phyloP scores from a whole-genome alignment of 2,888 invertebrate genomes.

The Pterostichus madidus region DNA sequence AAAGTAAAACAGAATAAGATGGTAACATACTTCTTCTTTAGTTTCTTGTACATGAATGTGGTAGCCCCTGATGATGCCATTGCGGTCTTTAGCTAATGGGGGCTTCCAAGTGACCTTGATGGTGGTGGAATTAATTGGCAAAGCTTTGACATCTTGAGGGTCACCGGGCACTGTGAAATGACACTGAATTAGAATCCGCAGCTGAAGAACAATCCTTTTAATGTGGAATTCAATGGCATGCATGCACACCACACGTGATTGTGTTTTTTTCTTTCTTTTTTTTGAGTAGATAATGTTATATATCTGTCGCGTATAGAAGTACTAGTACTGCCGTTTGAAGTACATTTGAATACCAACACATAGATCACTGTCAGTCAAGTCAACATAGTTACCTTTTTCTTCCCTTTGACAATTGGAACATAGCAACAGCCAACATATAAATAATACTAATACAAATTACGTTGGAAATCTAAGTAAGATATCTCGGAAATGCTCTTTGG shows the following conservation, averaged over 20 bases:
- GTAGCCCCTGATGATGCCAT: slow-evolving; percentile 97
- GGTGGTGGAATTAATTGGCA: slow-evolving; percentile 96
- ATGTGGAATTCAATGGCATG: slow-evolving; percentile 71
- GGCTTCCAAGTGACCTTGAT: slow-evolving; percentile 97
- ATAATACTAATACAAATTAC: slow-evolving; percentile 50
- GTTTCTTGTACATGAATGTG: slow-evolving; percentile 97
- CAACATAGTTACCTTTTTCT: slow-evolving; percentile 65
- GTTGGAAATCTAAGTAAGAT: slow-evolving; percentile 29
- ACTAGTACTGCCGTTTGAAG: slow-evolving; percentile 69
- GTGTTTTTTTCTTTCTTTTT: slow-evolving; percentile 70
- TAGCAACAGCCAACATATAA: slow-evolving; percentile 60
- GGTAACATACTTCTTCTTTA: slow-evolving; percentile 85
- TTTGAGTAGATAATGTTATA: slow-evolving; percentile 32
- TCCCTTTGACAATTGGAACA: slow-evolving; percentile 62
- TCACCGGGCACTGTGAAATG: slow-evolving; percentile 95
- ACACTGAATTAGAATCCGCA: slow-evolving; percentile 71
- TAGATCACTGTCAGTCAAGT: slow-evolving; percentile 69
- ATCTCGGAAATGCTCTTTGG: slow-evolving; percentile 46
- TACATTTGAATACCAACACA: slow-evolving; percentile 88
- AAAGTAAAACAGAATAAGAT: background rate
- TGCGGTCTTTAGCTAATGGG: slow-evolving; percentile 93
- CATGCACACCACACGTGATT: slow-evolving; percentile 75
- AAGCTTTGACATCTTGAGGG: slow-evolving; percentile 94
- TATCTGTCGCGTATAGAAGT: slow-evolving; percentile 54
- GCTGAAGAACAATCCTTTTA: slow-evolving; percentile 34